Conservation (phyloP, 2,888 invertebrate genomes). For the Neuroscelio doddi region DNA sequence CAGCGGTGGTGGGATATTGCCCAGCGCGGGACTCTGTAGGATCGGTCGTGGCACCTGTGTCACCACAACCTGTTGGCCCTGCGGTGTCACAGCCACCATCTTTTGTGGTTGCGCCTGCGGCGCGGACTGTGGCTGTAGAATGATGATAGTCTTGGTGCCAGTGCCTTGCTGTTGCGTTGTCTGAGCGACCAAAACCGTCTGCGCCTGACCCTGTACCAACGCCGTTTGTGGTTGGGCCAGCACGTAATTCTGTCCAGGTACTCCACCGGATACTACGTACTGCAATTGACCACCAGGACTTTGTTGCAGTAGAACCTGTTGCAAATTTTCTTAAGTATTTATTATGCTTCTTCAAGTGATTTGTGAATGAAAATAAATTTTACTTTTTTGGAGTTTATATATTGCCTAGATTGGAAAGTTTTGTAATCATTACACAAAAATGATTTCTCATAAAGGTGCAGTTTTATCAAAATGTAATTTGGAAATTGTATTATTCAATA, state of each 20-base stretch:
- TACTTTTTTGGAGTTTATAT: too few species aligned
- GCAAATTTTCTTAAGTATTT: too few species aligned
- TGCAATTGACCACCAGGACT: conserved; percentile 73
- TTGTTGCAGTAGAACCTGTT: conserved; percentile 66
- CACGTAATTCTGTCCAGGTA: conserved; percentile 78
- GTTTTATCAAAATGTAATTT: too few species aligned
- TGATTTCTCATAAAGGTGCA: too few species aligned
- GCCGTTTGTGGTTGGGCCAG: conserved; percentile 79
- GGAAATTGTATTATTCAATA: too few species aligned
- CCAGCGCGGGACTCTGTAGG: conserved; percentile 73
- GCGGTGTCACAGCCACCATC: conserved; percentile 79
- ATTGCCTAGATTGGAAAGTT: too few species aligned
- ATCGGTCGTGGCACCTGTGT: conserved; percentile 76
- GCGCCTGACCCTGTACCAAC: conserved; percentile 76
- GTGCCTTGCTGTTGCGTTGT: conserved; percentile 79
- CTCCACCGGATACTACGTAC: conserved; percentile 73
- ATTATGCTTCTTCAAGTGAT: too few species aligned
- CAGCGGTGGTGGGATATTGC: conserved; percentile 71
- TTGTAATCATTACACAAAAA: too few species aligned
- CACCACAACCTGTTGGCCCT: conserved; percentile 78
- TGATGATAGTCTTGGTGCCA: conserved; percentile 80
- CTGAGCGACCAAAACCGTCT: conserved; percentile 80
- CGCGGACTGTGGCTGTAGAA: conserved; percentile 77
- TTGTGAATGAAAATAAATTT: too few species aligned
- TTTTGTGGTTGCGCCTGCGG: conserved; percentile 72